Percentiles rank a stretch among this genome's conserved stretches.
phyloP scores from a whole-genome alignment of 2,888 invertebrate species.

The Mythimna pallens region DNA sequence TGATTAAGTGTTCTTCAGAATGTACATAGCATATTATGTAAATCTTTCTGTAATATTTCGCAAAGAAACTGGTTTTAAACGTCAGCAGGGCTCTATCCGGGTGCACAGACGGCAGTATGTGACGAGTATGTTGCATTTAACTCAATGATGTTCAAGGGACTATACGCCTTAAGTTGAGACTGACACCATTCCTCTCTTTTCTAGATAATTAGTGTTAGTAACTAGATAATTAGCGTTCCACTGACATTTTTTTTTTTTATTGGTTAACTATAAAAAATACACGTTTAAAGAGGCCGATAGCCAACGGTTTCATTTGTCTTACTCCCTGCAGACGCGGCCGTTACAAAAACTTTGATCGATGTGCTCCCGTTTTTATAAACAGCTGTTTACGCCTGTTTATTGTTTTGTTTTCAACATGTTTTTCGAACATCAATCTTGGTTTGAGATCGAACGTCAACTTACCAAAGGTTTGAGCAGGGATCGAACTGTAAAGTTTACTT shows the following conservation, averaged over 20 bases:
- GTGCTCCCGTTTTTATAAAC: slow-evolving; percentile 73
- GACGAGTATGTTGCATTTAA: too few relatives aligned
- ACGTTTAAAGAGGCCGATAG: slow-evolving; percentile 65
- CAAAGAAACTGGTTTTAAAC: too few relatives aligned
- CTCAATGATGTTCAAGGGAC: too few relatives aligned
- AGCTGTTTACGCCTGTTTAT: slow-evolving; percentile 77
- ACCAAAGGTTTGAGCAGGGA: slow-evolving; percentile 21
- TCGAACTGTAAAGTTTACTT: slow-evolving; percentile 26
- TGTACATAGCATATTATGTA: too few relatives aligned
- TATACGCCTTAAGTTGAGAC: too few relatives aligned
- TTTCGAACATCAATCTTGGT: slow-evolving; percentile 68
- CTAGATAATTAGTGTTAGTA: not conserved
- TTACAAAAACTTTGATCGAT: slow-evolving; percentile 84
- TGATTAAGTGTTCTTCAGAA: too few relatives aligned
- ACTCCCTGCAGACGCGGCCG: slow-evolving; percentile 63
- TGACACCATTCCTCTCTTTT: too few relatives aligned
- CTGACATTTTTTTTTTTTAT: not conserved
- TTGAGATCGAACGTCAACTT: slow-evolving; percentile 54
- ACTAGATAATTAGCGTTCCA: not conserved
- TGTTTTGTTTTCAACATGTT: slow-evolving; percentile 62
- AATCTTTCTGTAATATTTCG: too few relatives aligned
- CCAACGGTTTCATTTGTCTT: slow-evolving; percentile 81
- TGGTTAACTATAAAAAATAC: slow-evolving; percentile 9
- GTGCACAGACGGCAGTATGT: too few relatives aligned
- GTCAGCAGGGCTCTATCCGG: too few relatives aligned